Conservation (phyloP, 2,797 vertebrate genomes). For the Lacerta agilis region DNA sequence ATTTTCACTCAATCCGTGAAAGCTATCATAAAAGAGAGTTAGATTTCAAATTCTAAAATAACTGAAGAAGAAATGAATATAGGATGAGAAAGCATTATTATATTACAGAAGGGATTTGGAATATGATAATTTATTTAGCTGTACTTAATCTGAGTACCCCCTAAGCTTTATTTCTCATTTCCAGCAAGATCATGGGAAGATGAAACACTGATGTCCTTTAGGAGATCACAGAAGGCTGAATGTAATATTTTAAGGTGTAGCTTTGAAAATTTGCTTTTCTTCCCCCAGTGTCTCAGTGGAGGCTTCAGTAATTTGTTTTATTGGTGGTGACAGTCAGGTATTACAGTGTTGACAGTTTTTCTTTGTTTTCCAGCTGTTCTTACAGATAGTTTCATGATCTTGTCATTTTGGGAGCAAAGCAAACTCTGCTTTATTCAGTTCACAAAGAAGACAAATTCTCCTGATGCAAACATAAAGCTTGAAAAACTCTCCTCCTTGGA, state of each 20-base stretch:
- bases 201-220: constrained; percentile 64
- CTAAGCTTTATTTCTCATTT: constrained; percentile 68
- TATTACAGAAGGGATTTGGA: constrained; percentile 47
- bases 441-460: constrained; percentile 84
- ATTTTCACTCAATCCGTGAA: constrained; percentile 31
- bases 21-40: background rate
- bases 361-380: constrained; percentile 85
- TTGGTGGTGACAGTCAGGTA: constrained; percentile 26
- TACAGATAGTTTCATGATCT: constrained; percentile 89
- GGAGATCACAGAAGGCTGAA: constrained; percentile 59
- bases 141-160: constrained; percentile 52
- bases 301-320: constrained; percentile 54
- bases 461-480: constrained; percentile 80
- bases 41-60: constrained; percentile 1
- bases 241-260: constrained; percentile 61
- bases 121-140: constrained; percentile 61
- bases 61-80: constrained; percentile 4
- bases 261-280: constrained; percentile 65
- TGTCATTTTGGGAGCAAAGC: constrained; percentile 90
- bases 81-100: constrained; percentile 43
- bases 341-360: constrained; percentile 51
- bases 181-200: constrained; percentile 47
- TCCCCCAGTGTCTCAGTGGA: constrained; percentile 43
- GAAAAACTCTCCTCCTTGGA: constrained; percentile 93
- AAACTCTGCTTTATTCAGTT: constrained; percentile 91